These are phyloP conservation scores for Xanthia togata DNA, from an alignment of 2,888 invertebrate genomes.

Conservation along the genomic window DNA sequence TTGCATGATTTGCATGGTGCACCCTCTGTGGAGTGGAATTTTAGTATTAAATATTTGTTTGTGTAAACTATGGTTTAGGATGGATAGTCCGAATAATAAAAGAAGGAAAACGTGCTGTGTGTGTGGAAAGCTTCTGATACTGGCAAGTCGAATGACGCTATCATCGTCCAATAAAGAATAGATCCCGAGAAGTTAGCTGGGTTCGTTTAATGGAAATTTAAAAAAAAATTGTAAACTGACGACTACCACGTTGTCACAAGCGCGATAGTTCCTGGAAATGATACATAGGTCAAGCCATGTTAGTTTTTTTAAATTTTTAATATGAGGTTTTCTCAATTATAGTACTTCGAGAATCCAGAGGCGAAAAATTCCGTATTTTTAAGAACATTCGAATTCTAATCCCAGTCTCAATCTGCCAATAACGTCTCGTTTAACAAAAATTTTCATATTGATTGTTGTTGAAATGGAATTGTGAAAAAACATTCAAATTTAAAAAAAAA, in stretches of 20 bases:
- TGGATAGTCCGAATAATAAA: neutral
- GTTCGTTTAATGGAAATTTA: too few relatives aligned
- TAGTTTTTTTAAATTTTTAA: neutral
- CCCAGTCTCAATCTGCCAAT: neutral
- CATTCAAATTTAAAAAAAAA: too few relatives aligned
- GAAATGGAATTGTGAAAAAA: neutral
- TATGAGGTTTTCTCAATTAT: neutral
- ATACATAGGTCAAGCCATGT: neutral
- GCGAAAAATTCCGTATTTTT: neutral
- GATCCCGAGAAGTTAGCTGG: neutral
- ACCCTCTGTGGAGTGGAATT: slow-evolving; percentile 23
- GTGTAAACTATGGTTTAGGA: neutral
- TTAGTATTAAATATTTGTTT: neutral
- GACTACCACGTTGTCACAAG: too few relatives aligned
- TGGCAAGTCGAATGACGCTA: neutral
- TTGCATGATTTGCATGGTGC: slow-evolving; percentile 86
- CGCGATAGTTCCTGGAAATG: neutral
- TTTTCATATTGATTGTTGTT: neutral
- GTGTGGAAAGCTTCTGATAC: neutral
- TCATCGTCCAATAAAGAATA: neutral
- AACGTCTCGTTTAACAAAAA: neutral
- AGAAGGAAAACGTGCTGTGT: neutral
- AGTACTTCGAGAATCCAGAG: neutral
- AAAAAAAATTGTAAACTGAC: too few relatives aligned
- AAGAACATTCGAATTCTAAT: neutral